Conservation (phyloP, 2,888 invertebrate genomes). For the Ashinkailepas kermadecensis region DNA sequence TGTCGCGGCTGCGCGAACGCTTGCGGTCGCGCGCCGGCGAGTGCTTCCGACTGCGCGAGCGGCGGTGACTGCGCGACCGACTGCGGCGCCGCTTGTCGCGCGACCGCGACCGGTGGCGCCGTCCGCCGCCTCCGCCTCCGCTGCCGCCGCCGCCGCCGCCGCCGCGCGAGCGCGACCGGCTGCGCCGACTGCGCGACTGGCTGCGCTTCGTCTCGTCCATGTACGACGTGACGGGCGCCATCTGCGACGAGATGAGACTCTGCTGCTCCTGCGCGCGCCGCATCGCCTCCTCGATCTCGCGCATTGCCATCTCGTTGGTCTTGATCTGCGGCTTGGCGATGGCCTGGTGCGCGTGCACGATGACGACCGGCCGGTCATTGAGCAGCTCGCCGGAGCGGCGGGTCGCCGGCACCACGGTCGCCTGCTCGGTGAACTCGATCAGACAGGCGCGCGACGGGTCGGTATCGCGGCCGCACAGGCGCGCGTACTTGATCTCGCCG, state of each 20-base stretch:
- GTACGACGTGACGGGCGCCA: conserved; percentile 48
- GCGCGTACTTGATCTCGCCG: conserved; percentile 90
- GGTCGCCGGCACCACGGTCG: conserved; percentile 74
- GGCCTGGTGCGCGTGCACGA: conserved; percentile 85
- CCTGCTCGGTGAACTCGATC: conserved; percentile 89
- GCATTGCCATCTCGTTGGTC: conserved; percentile 88
- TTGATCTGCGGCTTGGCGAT: conserved; percentile 83
- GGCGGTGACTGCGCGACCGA: conserved; percentile 36
- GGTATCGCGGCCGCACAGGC: conserved; percentile 70
- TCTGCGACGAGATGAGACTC: conserved; percentile 57
- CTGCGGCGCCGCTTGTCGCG: conserved; percentile 23
- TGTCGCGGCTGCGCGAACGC: conserved; percentile 23
- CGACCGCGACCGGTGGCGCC: conserved; percentile 49
- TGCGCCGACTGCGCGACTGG: conserved; percentile 66
- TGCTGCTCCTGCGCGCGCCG: conserved; percentile 92
- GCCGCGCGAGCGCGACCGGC: conserved; percentile 69
- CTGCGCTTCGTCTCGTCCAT: conserved; percentile 25
- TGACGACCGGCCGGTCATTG: conserved; percentile 51
- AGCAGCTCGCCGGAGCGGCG: conserved; percentile 66
- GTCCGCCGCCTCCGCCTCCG: conserved; percentile 34
- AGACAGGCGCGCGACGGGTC: conserved; percentile 73
- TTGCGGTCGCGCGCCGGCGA: conserved; percentile 9
- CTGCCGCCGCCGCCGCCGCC: conserved; percentile 44
- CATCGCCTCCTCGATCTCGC: conserved; percentile 96
- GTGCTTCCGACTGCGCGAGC: background rate